phyloP scores from a whole-genome alignment of 1,140 invertebrate species.

The Drosophila ohnishii region DNA sequence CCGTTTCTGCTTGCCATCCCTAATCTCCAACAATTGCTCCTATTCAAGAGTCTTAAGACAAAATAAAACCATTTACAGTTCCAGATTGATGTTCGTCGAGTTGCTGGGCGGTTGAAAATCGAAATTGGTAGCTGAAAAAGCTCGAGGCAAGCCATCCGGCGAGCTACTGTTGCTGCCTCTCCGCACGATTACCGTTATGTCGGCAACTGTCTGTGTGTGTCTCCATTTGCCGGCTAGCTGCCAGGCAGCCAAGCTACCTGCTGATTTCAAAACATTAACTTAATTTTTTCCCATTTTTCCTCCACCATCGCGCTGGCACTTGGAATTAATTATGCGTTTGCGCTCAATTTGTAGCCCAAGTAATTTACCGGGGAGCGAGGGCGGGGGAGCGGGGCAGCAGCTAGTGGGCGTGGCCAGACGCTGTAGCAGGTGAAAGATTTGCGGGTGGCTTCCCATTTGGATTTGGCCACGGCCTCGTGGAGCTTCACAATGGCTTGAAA shows the following conservation, averaged over 20 bases:
- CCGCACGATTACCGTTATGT: constrained; percentile 63
- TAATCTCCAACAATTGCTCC: constrained; percentile 1
- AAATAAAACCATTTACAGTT: constrained; percentile 12
- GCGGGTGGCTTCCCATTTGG: constrained; percentile 57
- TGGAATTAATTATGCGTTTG: constrained; percentile 80
- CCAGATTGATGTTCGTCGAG: constrained; percentile 25
- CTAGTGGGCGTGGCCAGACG: constrained; percentile 30
- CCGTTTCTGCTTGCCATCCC: background rate
- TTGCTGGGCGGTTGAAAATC: constrained; percentile 29
- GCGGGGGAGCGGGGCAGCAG: background rate
- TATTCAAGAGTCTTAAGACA: background rate
- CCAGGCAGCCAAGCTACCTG: constrained; percentile 45
- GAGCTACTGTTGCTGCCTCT: constrained; percentile 32
- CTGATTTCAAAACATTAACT: constrained; percentile 76
- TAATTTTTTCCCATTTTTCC: constrained; percentile 67
- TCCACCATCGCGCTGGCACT: constrained; percentile 36
- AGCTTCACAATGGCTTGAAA: constrained; percentile 67
- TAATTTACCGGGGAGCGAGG: constrained; percentile 44
- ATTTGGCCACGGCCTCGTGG: constrained; percentile 18
- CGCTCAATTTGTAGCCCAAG: constrained; percentile 78
- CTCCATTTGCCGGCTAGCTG: constrained; percentile 24
- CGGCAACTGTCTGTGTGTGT: constrained; percentile 25
- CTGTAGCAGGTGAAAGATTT: constrained; percentile 68
- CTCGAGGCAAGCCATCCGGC: constrained; percentile 25
- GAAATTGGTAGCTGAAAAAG: constrained; percentile 34